A percentile compares a stretch with the other conserved stretches of the same genome.
Evolutionary conservation across 2,113 vertebrate genomes (phyloP).

Genomic region (Oreamnos americanus): DNA sequence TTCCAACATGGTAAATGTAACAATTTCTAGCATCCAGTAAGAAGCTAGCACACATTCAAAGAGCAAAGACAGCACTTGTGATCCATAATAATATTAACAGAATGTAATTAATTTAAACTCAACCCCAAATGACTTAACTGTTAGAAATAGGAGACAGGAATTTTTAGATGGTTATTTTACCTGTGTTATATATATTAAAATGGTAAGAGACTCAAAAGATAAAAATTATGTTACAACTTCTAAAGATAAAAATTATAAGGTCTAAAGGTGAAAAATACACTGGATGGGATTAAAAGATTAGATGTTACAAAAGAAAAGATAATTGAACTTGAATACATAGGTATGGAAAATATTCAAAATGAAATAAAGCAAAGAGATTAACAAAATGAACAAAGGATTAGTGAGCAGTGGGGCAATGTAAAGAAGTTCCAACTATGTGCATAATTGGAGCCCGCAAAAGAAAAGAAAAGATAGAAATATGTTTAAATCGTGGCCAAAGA

Average conservation of each 20-base stretch:
- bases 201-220: neutral
- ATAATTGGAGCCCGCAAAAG: neutral
- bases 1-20: neutral
- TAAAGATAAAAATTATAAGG: neutral
- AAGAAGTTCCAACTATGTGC: neutral
- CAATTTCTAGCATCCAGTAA: neutral
- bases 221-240: neutral
- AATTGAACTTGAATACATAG: neutral
- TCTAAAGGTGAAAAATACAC: neutral
- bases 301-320: neutral
- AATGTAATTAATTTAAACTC: neutral
- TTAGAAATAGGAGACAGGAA: neutral
- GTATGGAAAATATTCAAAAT: conserved; percentile 1
- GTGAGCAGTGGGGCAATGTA: neutral
- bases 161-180: neutral
- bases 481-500: neutral
- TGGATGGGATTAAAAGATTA: neutral
- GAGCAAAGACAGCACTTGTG: neutral
- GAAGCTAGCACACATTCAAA: neutral
- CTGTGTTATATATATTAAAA: neutral
- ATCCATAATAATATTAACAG: neutral
- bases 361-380: neutral
- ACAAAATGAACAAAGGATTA: neutral
- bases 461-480: neutral
- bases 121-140: neutral